Conservation (phyloP, 1,140 invertebrate species). For the Lordiphosa mommai region DNA sequence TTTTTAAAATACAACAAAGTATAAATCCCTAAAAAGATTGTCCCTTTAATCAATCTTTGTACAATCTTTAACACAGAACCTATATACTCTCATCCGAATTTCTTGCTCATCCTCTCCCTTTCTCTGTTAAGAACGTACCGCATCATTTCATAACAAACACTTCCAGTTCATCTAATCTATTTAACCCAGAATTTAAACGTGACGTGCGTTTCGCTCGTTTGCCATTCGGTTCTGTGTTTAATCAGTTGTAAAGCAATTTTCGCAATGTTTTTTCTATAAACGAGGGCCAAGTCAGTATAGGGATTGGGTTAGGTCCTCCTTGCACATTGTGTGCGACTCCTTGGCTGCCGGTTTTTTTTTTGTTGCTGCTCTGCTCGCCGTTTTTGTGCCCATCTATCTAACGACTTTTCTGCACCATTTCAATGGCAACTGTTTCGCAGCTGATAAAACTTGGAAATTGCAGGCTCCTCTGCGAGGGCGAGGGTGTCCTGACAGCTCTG, state of each 20-base stretch:
- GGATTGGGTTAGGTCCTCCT: slow-evolving; percentile 19
- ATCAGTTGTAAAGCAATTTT: slow-evolving; percentile 77
- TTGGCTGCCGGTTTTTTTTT: slow-evolving; percentile 40
- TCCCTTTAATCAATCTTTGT: background rate
- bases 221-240: slow-evolving; percentile 61
- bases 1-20: too few relatives aligned
- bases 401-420: slow-evolving; percentile 70
- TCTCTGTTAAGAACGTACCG: slow-evolving; percentile 30
- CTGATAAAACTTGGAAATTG: slow-evolving; percentile 65
- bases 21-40: background rate
- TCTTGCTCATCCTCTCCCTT: background rate
- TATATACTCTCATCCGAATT: background rate
- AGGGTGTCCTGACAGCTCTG: slow-evolving; percentile 27
- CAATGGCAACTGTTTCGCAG: slow-evolving; percentile 74
- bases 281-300: slow-evolving; percentile 24
- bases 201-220: slow-evolving; percentile 51
- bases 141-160: slow-evolving; percentile 77
- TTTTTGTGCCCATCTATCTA: slow-evolving; percentile 60
- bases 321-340: slow-evolving; percentile 28
- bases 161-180: slow-evolving; percentile 76
- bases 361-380: slow-evolving; percentile 17
- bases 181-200: slow-evolving; percentile 76
- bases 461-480: background rate
- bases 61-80: background rate
- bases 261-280: slow-evolving; percentile 74